Evolutionary conservation across 2,113 vertebrate genomes (phyloP), one percentile per base, ranked within the genome.

Genomic region (Phocoena phocoena): DNA sequence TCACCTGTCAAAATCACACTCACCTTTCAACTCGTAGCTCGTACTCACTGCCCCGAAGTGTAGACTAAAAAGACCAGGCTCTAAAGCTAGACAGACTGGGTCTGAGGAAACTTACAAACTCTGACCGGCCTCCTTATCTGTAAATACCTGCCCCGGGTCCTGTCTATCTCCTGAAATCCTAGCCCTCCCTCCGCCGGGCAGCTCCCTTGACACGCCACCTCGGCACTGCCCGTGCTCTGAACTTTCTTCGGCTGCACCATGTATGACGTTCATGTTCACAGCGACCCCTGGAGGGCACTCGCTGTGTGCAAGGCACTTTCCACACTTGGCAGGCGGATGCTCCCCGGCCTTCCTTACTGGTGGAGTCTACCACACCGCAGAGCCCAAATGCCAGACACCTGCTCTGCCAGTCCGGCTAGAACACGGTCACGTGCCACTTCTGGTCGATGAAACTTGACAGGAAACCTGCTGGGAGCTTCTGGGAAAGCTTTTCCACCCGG

Each of bases 191-290:
- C 76, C 7, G 50, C 36, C 3, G 0, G 65, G 55, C 14, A 13
- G 25, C 21, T 65, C 73, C 53, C 50, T 33, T 11, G 36, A 25
- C 25, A 5, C 33, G 5, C 6, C 36, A 3, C 3, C 15, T 36
- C 67, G 9, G 68, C 31, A 15, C 44, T 68, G 38, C 28, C 63
- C 13, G 1, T 3, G 8, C 26, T 17, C 70, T 17, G 33, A 28
- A 6, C 73, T 50, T 14, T 17, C 67, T 20, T 5, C 1, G 0
- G 17, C 58, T 38, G 47, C 1, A 36, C 18, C 11, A 2, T 2
- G 17, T 1, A 21, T 0, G 21, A 7, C 0, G 15, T 1, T 14
- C 84, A 13, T 0, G 17, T 1, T 53, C 31, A 17, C 4, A 63
- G 90, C 18, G 13, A 6, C 53, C 41, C 41, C 8, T 0, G 4